Conservation (phyloP, 2,888 invertebrate genomes). For the Synanthedon tipuliformis region DNA sequence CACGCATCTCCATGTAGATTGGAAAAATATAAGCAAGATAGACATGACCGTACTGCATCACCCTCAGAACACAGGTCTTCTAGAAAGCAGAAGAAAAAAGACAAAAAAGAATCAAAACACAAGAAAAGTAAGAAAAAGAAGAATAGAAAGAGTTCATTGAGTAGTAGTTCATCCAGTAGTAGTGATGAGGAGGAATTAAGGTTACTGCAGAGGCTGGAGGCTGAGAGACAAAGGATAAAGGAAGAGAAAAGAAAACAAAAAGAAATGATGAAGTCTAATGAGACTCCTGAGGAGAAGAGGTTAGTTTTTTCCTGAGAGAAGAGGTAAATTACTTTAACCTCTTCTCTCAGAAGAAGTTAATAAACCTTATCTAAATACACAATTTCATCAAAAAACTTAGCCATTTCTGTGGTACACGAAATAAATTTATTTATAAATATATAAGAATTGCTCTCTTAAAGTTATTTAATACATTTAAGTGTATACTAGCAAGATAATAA, state of each 20-base stretch:
- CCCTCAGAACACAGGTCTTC: constrained; percentile 25
- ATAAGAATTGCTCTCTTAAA: too few species aligned
- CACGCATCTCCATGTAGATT: constrained; percentile 26
- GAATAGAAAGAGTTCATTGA: constrained; percentile 27
- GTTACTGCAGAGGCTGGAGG: constrained; percentile 78
- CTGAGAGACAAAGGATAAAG: constrained; percentile 74
- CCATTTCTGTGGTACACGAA: too few species aligned
- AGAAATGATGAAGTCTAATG: constrained; percentile 84
- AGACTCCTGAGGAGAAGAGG: constrained; percentile 96
- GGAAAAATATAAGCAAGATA: constrained; percentile 22
- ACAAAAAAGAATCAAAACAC: constrained; percentile 14
- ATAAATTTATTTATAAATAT: too few species aligned
- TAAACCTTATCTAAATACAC: too few species aligned
- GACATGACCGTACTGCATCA: constrained; percentile 15
- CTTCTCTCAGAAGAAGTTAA: too few species aligned
- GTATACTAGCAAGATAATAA: too few species aligned
- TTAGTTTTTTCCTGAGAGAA: constrained; percentile 10
- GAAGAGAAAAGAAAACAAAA: constrained; percentile 78
- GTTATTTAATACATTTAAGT: too few species aligned
- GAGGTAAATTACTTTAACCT: background rate
- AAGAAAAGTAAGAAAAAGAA: constrained; percentile 41
- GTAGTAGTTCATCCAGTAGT: constrained; percentile 43
- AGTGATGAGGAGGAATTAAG: constrained; percentile 70
- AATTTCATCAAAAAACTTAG: too few species aligned
- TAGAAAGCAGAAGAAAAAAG: constrained; percentile 25